Evolutionary conservation across 2,113 vertebrate species (phyloP).

Genomic region (Brachyistius frenatus): DNA sequence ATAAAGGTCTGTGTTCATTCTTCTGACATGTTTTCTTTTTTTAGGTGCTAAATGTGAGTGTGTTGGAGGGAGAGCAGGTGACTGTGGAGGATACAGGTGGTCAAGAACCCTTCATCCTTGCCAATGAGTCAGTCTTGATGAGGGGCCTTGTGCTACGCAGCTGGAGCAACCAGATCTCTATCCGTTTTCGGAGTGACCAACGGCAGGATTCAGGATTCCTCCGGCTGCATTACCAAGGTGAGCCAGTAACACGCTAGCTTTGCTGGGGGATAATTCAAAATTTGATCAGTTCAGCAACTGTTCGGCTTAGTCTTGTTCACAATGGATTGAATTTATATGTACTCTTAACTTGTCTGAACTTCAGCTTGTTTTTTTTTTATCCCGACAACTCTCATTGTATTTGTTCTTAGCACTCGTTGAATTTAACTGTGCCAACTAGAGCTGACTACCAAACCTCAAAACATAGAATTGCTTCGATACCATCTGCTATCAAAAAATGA

Average conservation of each 20-base stretch:
- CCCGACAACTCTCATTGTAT: too few relatives aligned
- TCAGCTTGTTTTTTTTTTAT: too few relatives aligned
- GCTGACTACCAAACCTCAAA: too few relatives aligned
- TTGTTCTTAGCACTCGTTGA: too few relatives aligned
- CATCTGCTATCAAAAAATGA: too few relatives aligned
- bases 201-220: slow-evolving; percentile 85
- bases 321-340: background rate
- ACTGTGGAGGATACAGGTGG: slow-evolving; percentile 91
- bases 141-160: slow-evolving; percentile 94
- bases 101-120: slow-evolving; percentile 87
- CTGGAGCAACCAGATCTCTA: slow-evolving; percentile 92
- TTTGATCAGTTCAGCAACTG: background rate
- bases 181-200: slow-evolving; percentile 89
- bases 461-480: too few relatives aligned
- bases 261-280: background rate
- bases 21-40: background rate
- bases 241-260: background rate
- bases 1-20: slow-evolving; percentile 6
- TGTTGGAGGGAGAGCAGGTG: slow-evolving; percentile 88
- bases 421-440: too few relatives aligned
- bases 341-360: too few relatives aligned
- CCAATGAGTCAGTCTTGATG: slow-evolving; percentile 92
- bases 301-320: background rate
- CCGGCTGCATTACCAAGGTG: slow-evolving; percentile 94
- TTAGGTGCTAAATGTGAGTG: slow-evolving; percentile 93